Conservation (phyloP, 2,113 vertebrate species). For the Stictonetta naevosa region DNA sequence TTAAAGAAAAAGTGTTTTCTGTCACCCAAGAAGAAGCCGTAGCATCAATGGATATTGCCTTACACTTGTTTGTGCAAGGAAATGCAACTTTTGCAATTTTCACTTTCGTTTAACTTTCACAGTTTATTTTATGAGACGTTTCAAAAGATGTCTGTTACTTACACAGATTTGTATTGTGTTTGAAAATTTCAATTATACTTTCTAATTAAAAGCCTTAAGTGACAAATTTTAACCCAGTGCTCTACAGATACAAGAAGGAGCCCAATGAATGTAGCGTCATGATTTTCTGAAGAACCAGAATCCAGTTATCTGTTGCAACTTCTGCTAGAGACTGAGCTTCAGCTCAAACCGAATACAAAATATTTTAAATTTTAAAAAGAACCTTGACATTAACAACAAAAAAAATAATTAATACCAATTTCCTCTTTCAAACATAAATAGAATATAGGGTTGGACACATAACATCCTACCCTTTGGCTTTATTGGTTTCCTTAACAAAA, state of each 20-base stretch:
- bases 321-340: neutral
- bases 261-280: neutral
- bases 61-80: rapidly evolving
- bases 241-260: neutral
- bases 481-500: neutral
- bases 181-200: neutral
- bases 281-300: neutral
- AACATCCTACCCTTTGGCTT: neutral
- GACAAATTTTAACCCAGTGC: neutral
- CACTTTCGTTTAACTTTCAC: neutral
- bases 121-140: neutral
- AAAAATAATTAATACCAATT: neutral
- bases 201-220: neutral
- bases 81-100: neutral
- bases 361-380: neutral
- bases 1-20: neutral
- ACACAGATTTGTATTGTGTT: neutral
- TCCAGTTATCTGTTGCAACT: neutral
- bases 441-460: neutral
- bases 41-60: neutral
- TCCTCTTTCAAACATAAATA: neutral
- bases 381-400: neutral
- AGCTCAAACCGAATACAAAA: neutral
- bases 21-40: neutral
- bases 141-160: neutral